phyloP scores from a whole-genome alignment of 2,797 vertebrate genomes.

The Champsocephalus esox region DNA sequence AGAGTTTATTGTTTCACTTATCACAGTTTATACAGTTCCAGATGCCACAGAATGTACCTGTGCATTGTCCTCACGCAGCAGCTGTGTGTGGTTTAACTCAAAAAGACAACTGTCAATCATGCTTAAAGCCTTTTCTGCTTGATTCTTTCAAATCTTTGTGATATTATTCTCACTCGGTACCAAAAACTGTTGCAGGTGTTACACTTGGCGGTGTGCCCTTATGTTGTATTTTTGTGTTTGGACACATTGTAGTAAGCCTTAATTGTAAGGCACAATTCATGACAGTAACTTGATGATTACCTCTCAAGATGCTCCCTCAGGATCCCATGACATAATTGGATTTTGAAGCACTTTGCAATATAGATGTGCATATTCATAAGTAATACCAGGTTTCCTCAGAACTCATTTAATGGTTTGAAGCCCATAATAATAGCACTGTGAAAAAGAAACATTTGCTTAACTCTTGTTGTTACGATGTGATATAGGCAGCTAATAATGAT shows the following conservation, averaged over 20 bases:
- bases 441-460: not conserved
- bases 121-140: not conserved
- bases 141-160: not conserved
- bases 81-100: slow-evolving; percentile 19
- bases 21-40: slow-evolving; percentile 29
- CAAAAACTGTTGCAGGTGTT: not conserved
- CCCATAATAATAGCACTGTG: not conserved
- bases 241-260: not conserved
- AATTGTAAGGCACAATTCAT: not conserved
- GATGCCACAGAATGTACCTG: slow-evolving; percentile 33
- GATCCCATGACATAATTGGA: not conserved
- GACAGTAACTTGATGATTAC: slow-evolving; percentile 8
- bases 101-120: slow-evolving; percentile 38
- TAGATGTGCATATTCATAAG: slow-evolving; percentile 22
- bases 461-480: not conserved
- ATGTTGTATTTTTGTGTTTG: not conserved
- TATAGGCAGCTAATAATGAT: not conserved
- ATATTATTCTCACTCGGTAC: not conserved
- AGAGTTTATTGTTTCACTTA: slow-evolving; percentile 32
- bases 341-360: slow-evolving; percentile 5
- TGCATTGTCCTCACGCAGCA: slow-evolving; percentile 11
- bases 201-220: not conserved
- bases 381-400: not conserved
- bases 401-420: not conserved
- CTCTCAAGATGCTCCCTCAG: not conserved